Conservation (phyloP, 1,140 invertebrate genomes). For the Eciton burchellii region DNA sequence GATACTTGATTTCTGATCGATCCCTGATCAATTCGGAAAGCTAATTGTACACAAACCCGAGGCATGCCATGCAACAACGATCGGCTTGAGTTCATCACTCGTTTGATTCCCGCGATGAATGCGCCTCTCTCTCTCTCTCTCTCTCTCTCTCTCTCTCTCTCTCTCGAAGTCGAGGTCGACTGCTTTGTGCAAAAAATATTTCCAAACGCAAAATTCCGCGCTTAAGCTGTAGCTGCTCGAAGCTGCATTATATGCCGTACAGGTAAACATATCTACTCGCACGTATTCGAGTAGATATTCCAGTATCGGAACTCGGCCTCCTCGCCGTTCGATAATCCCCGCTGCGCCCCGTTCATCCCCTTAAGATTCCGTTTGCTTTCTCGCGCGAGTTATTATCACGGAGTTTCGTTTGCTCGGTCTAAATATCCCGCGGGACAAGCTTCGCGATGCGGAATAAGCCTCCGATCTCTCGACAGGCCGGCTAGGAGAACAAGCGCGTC, state of each 20-base stretch:
- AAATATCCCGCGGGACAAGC: constrained; percentile 11
- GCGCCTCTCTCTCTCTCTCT: not conserved
- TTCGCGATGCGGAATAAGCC: not conserved
- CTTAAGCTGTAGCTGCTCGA: not conserved
- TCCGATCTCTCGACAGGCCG: not conserved
- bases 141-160: no score
- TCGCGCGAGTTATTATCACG: constrained; percentile 39
- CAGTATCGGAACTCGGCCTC: constrained; percentile 23
- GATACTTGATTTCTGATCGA: not conserved
- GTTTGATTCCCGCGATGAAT: not conserved
- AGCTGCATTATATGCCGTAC: constrained; percentile 12
- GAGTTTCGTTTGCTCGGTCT: constrained; percentile 20
- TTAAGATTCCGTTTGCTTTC: constrained; percentile 25
- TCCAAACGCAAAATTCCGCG: not conserved
- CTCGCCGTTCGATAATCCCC: constrained; percentile 16
- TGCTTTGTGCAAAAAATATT: not conserved
- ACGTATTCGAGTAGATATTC: constrained; percentile 34
- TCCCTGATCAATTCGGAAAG: not conserved
- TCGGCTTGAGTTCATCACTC: not conserved
- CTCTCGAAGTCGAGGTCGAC: not conserved
- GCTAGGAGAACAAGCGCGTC: no score
- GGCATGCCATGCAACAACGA: not conserved
- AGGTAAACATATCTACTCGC: constrained; percentile 32
- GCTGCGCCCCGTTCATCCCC: not conserved
- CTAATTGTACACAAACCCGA: not conserved